Evolutionary conservation across 1,140 invertebrate species (phyloP), one percentile per base, ranked within the genome.

Genomic region (Bombus balteatus): DNA sequence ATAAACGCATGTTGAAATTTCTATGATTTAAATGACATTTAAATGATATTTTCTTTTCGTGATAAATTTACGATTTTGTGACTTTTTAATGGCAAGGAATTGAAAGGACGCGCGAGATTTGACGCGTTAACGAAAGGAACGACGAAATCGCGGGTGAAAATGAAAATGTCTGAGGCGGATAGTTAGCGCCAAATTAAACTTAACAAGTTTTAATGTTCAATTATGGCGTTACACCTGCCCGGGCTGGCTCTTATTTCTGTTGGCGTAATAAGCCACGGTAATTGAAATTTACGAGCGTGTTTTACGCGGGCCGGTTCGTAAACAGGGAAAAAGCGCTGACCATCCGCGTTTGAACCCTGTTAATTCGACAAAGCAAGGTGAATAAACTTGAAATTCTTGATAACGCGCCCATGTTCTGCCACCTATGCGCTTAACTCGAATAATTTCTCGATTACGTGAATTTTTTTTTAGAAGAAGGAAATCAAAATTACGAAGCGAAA

Each of bases 161-260:
- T n/a, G 81, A 73, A 47, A 34, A 15, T 74, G 32, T 65, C 57
- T 41, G n/a, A 25, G 32, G 5, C 1, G 13, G 15, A 22, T 43
- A 28, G 57, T 28, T 10, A 28, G 57, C 75, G 32, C 39, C 28
- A n/a, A 57, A 41, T 81, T 59, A 81, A 70, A 79, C 59, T 77
- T 78, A 83, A 84, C 74, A 59, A 59, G 37, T 28, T 84, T 72
- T 79, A 84, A 79, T 71, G 66, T 76, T 66, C 83, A 71, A 71
- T 84, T 84, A 79, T 25, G n/a, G 22, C n/a, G 75, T 84, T 79
- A 71, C 75, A 59, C 47, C 37, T 57, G 47, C 47, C 22, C 28
- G 22, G 59, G n/a, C 28, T 15, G 37, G 53, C 75, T 59, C 47
- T 47, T 84, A 71, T 62, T 79, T 79, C 66, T 43, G 75, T 78